A percentile compares a stretch with the other conserved stretches of the same genome.
phyloP scores from a whole-genome alignment of 1,140 invertebrate genomes.

The Saccostrea glomerata region DNA sequence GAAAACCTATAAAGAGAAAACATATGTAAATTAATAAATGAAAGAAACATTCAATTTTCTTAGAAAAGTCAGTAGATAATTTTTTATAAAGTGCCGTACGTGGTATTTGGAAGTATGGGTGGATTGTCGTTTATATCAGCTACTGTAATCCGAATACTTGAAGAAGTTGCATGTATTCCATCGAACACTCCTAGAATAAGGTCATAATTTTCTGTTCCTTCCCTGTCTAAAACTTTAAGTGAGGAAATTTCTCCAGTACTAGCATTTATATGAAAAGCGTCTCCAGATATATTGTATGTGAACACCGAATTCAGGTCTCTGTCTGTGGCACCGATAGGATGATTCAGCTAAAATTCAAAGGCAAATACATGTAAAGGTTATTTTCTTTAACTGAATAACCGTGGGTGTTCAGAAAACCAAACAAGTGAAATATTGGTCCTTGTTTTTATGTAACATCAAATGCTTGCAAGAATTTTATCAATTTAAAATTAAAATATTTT shows the following conservation, averaged over 20 bases:
- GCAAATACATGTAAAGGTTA: neutral
- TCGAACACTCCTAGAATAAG: neutral
- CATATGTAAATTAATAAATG: neutral
- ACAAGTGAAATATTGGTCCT: too few relatives aligned
- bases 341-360: neutral
- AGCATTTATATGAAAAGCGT: neutral
- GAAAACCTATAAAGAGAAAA: neutral
- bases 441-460: too few relatives aligned
- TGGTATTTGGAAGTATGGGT: neutral
- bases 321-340: neutral
- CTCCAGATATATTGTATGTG: conserved; percentile 1
- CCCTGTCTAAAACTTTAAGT: neutral
- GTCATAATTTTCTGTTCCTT: neutral
- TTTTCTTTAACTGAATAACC: too few relatives aligned
- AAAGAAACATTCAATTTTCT: neutral
- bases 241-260: neutral
- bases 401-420: too few relatives aligned
- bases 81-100: neutral
- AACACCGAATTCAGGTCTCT: neutral
- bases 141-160: neutral
- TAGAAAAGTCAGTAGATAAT: neutral
- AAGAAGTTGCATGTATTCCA: neutral
- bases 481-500: too few relatives aligned
- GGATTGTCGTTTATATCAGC: neutral
- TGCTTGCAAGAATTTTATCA: too few relatives aligned